phyloP scores from a whole-genome alignment of 2,113 vertebrate species.

The Oceanites oceanicus region DNA sequence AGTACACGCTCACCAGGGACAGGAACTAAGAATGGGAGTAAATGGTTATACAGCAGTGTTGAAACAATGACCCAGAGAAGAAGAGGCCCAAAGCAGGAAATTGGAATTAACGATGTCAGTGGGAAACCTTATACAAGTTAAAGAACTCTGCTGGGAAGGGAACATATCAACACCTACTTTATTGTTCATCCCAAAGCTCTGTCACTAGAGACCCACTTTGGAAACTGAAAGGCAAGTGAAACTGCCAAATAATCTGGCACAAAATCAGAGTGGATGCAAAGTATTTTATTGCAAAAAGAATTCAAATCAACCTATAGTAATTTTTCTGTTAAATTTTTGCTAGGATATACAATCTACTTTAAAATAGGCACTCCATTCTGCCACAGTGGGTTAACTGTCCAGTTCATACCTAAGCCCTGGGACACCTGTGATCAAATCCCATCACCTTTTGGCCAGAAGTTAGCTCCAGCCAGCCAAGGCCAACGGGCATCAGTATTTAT shows the following conservation, averaged over 20 bases:
- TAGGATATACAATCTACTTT: background rate
- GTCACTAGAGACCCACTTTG: background rate
- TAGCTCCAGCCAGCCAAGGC: background rate
- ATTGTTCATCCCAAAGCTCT: background rate
- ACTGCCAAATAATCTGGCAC: background rate
- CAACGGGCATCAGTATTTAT: background rate
- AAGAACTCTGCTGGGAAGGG: background rate
- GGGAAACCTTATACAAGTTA: background rate
- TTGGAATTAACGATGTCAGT: background rate
- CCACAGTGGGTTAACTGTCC: background rate
- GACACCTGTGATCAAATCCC: background rate
- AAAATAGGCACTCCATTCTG: background rate
- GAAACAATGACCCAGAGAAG: background rate
- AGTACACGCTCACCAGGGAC: background rate
- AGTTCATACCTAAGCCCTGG: background rate
- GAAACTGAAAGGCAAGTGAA: background rate
- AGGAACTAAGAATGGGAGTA: background rate
- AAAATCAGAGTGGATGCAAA: background rate
- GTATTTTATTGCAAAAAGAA: background rate
- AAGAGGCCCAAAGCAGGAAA: background rate
- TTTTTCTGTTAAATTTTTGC: background rate
- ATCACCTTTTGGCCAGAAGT: background rate
- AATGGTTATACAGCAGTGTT: background rate
- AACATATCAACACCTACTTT: background rate
- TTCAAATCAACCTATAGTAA: background rate